Percentiles rank a stretch among this genome's conserved stretches.
Evolutionary conservation across 1,140 invertebrate species (phyloP).

Genomic region (Fopius arisanus): DNA sequence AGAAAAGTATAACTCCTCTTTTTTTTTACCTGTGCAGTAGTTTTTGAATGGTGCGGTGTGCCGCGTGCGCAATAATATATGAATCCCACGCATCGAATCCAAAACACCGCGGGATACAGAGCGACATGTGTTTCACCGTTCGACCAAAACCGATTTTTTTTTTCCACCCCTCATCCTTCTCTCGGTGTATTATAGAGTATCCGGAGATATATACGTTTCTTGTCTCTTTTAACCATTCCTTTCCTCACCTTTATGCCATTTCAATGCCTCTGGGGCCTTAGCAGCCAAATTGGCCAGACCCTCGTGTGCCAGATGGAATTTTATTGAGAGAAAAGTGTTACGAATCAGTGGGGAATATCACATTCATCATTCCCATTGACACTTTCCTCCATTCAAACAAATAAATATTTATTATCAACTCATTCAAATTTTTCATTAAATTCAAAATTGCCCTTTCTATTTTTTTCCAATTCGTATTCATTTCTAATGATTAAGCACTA

Average conservation of each 20-base stretch:
- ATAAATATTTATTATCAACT: background rate
- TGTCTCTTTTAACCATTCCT: slow-evolving; percentile 22
- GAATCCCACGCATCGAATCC: slow-evolving; percentile 63
- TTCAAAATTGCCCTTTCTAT: too few species aligned
- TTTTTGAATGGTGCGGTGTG: slow-evolving; percentile 15
- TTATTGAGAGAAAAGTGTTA: slow-evolving; percentile 31
- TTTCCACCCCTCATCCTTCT: slow-evolving; percentile 32
- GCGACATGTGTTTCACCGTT: slow-evolving; percentile 63
- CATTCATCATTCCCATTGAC: background rate
- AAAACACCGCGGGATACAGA: slow-evolving; percentile 60
- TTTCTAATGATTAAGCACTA: too few species aligned
- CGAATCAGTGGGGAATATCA: slow-evolving; percentile 27
- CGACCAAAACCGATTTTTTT: slow-evolving; percentile 23
- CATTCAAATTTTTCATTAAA: too few species aligned
- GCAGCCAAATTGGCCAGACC: slow-evolving; percentile 26
- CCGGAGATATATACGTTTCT: slow-evolving; percentile 18
- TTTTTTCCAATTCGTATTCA: too few species aligned
- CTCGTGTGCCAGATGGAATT: slow-evolving; percentile 40
- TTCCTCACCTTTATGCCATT: slow-evolving; percentile 28
- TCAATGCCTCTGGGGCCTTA: slow-evolving; percentile 9
- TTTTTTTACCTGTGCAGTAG: slow-evolving; percentile 10
- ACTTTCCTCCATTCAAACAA: background rate
- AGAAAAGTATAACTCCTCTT: background rate
- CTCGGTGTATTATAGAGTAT: slow-evolving; percentile 6
- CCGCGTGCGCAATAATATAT: slow-evolving; percentile 50